Percentiles rank a stretch among this genome's conserved stretches.
phyloP scores from a whole-genome alignment of 2,888 invertebrate genomes.

The Drosophila subsilvestris region DNA sequence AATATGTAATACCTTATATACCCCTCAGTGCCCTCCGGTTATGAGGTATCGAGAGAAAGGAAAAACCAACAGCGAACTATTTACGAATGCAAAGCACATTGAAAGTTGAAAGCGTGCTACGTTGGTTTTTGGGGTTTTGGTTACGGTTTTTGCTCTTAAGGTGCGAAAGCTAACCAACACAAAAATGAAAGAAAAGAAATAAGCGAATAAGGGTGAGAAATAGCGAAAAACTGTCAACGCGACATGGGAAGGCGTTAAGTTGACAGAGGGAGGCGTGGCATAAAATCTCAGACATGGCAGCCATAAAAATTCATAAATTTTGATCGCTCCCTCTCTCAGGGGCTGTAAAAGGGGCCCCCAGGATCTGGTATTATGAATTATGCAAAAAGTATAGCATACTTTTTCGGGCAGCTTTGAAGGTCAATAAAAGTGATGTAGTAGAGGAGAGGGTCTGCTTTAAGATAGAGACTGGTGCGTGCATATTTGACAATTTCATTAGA shows the following conservation, averaged over 20 bases:
- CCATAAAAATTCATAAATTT: slow-evolving; percentile 74
- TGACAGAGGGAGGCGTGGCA: slow-evolving; percentile 56
- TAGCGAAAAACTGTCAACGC: slow-evolving; percentile 57
- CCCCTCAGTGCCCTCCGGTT: not conserved
- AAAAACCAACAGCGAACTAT: slow-evolving; percentile 59
- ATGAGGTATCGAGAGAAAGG: not conserved
- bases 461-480: slow-evolving; percentile 41
- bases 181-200: slow-evolving; percentile 18
- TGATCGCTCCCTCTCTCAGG: slow-evolving; percentile 42
- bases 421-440: slow-evolving; percentile 41
- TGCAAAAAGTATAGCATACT: slow-evolving; percentile 53
- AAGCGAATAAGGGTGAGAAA: slow-evolving; percentile 13
- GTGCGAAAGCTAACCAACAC: slow-evolving; percentile 52
- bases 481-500: slow-evolving; percentile 71
- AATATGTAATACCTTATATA: not conserved
- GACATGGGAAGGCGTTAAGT: slow-evolving; percentile 51
- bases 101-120: slow-evolving; percentile 67
- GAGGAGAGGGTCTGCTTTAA: slow-evolving; percentile 32
- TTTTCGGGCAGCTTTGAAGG: slow-evolving; percentile 49
- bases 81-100: slow-evolving; percentile 81
- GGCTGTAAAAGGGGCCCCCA: slow-evolving; percentile 9
- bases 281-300: slow-evolving; percentile 62
- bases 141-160: slow-evolving; percentile 59
- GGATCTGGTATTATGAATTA: slow-evolving; percentile 49
- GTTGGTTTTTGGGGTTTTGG: slow-evolving; percentile 44